Percentiles rank a stretch among this genome's conserved stretches.
Evolutionary conservation across 2,888 invertebrate genomes (phyloP).

Genomic region (Microchrysa polita): DNA sequence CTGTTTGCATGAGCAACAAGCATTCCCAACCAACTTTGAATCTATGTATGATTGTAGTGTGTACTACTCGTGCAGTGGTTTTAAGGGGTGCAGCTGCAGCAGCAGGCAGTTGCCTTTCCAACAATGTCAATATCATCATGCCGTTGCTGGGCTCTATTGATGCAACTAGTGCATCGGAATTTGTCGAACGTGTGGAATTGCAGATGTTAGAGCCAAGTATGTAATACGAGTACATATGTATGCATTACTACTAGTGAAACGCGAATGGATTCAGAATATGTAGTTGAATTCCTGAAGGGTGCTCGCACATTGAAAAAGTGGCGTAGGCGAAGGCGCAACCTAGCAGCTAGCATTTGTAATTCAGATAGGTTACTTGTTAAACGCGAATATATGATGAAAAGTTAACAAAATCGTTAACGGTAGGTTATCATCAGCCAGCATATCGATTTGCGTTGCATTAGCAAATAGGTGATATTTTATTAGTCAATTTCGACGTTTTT

Average conservation of each 20-base stretch:
- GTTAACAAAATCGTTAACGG: background rate
- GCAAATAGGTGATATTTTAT: no score
- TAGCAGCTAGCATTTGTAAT: background rate
- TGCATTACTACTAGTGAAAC: background rate
- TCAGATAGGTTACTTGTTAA: slow-evolving; percentile 17
- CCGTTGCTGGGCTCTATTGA: background rate
- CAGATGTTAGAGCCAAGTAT: background rate
- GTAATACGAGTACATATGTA: background rate
- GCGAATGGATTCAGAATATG: background rate
- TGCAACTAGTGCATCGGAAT: slow-evolving; percentile 32
- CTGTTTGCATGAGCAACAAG: slow-evolving; percentile 32
- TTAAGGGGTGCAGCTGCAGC: background rate
- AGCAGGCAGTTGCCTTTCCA: background rate
- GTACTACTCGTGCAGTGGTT: no score
- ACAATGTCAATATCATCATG: slow-evolving; percentile 15
- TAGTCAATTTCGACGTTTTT: no score
- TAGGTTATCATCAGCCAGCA: background rate
- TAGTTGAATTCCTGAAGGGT: background rate
- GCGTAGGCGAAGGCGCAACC: no score
- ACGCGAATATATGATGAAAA: background rate
- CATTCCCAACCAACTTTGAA: background rate
- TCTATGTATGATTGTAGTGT: no score
- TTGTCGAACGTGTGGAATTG: slow-evolving; percentile 24
- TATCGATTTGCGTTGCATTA: no score
- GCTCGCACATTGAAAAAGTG: background rate